Base-by-base conservation (phyloP, 2,113 vertebrate species). In the Salvelinus sp. region DNA sequence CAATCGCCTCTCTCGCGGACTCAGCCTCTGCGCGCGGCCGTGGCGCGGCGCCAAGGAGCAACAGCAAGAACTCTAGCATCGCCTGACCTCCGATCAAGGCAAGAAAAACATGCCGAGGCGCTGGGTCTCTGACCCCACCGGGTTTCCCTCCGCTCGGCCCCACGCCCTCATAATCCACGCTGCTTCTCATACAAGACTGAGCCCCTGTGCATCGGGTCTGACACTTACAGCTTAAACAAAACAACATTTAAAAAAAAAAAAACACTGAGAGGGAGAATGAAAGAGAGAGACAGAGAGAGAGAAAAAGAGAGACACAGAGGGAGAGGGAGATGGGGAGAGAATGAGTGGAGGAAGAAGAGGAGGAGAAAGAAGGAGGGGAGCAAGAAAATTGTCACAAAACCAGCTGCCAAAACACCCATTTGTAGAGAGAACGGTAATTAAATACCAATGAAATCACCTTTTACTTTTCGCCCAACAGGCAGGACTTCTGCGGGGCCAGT, bases 51-150 rank as follows among this genome's bases (percentile, higher is more conserved):
- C 96, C 89, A 97, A 97, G 85, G 85, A 98, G 96, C 91, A 98
- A 95, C 94, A 98, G 96, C 94, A 98, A 98, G 89, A 98, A 96
- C 94, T 98, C 96, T 78, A 98, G 97, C 92, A 98, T 98, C 94
- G 97, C 97, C 97, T 63, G 97, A 98, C 94, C 96, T 98, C 90
- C 92, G 97, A 94, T 98, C 81, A 98, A 98, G 94, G 97, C 97
- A 90, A 95, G 96, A 73, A 98, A 98, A 98, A 93, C 97, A 98
- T 87, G 95, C 97, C 72, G 96, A 97, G 92, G 97, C 97, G 81
- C 87, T 98, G 93, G 97, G 97, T 88, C 97, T 98, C 93, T 98
- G 97, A 98, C 96, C 94, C 90, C 92, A 88, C 82, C 86, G 79
- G 80, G 87, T 84, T 71, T 65, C 86, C 87, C 87, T 84, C 87